These are phyloP conservation scores for Oryzias javanicus DNA, from an alignment of 2,113 vertebrate species.

Conservation along the genomic window DNA sequence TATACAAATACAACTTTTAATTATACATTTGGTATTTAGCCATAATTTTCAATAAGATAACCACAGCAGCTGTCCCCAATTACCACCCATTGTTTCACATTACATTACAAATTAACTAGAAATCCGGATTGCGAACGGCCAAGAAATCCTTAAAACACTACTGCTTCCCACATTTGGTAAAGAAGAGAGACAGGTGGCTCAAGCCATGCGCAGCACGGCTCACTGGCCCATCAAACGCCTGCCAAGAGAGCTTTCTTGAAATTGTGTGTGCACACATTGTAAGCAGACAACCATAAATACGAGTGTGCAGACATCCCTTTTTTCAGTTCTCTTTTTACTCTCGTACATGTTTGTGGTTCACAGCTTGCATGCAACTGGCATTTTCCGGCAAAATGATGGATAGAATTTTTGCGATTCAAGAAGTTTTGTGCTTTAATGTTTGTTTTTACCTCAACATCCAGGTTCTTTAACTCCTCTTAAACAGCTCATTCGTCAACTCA, in stretches of 20 bases:
- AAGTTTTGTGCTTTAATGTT: slow-evolving; percentile 1
- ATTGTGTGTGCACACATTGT: slow-evolving; percentile 39
- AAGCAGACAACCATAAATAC: slow-evolving; percentile 33
- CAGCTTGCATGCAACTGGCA: slow-evolving; percentile 16
- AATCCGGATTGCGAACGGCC: neutral
- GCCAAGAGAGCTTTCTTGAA: slow-evolving; percentile 48
- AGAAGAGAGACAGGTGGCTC: slow-evolving; percentile 50
- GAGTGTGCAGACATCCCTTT: slow-evolving; percentile 8
- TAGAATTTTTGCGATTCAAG: slow-evolving; percentile 7
- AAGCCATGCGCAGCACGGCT: slow-evolving; percentile 35
- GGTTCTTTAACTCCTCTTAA: neutral
- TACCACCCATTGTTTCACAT: neutral
- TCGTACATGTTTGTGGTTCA: slow-evolving; percentile 4
- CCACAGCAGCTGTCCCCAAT: neutral
- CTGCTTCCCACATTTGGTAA: slow-evolving; percentile 13
- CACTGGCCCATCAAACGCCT: slow-evolving; percentile 50
- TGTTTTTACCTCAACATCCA: neutral
- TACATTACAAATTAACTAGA: neutral
- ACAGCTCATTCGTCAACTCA: neutral
- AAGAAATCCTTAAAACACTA: slow-evolving; percentile 4
- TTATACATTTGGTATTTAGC: neutral
- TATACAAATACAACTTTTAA: too few relatives aligned
- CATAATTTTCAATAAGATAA: neutral
- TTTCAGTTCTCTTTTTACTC: neutral
- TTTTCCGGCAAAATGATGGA: neutral